Conservation (phyloP, 1,140 invertebrate genomes). For the Acromyrmex echinatior region DNA sequence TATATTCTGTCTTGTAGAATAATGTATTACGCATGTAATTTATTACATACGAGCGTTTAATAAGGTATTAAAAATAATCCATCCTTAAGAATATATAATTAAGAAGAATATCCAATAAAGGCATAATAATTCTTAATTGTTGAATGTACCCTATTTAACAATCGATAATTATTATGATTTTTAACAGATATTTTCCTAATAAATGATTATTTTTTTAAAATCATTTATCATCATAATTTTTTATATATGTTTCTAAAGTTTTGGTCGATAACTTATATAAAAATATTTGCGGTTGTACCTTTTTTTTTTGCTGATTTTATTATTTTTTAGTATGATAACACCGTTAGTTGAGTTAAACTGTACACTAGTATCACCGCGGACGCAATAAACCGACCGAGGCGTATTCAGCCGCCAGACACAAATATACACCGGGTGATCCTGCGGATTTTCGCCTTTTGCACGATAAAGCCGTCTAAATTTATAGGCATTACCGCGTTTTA, state of each 20-base stretch:
- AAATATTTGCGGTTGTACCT: not conserved
- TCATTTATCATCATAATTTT: not conserved
- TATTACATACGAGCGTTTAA: not conserved
- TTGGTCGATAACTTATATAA: not conserved
- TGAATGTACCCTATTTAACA: not conserved
- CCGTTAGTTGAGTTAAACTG: conserved; percentile 56
- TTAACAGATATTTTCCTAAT: not conserved
- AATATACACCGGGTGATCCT: conserved; percentile 49
- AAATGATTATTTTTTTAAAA: not conserved
- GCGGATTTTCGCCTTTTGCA: conserved; percentile 63
- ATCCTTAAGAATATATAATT: too few relatives aligned
- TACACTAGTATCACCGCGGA: conserved; percentile 48
- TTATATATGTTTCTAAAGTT: not conserved
- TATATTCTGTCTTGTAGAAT: not conserved
- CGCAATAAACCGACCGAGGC: conserved; percentile 59
- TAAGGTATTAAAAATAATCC: not conserved
- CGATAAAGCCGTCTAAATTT: conserved; percentile 73
- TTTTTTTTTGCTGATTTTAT: not conserved
- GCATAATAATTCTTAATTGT: too few relatives aligned
- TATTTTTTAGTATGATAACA: conserved; percentile 21
- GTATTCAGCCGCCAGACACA: conserved; percentile 54
- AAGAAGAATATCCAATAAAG: too few relatives aligned
- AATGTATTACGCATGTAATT: not conserved
- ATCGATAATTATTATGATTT: not conserved
- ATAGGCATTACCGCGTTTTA: conserved; percentile 70